Evolutionary conservation across 1,140 invertebrate species (phyloP), one percentile per base, ranked within the genome.

Genomic region (Spodoptera frugiperda): DNA sequence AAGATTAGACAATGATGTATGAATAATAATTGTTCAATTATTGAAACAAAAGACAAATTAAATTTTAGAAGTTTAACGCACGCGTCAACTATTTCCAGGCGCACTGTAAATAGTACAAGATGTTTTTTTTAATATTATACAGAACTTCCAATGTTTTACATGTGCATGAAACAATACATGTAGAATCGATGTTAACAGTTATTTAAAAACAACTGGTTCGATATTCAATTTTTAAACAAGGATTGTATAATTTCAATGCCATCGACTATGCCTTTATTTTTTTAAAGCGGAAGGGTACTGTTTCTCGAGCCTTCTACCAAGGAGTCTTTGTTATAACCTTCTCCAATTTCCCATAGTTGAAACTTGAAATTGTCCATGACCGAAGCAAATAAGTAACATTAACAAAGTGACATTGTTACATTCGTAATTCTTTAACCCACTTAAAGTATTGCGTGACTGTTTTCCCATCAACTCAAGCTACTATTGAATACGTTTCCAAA

Each of bases 381-480:
- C 71, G 54, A 19, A 73, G 55, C 71, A 30, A 73, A 73, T 73
- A 44, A 30, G 17, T 48, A 19, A 19, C 44, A 14, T 59, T 71
- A 12, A 61, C 71, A 14, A 59, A 71, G 71, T 48, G 59, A 61
- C 71, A 73, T 73, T 73, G 71, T 73, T 73, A 57, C 44, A 72
- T 39, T 54, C 61, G 68, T 73, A 72, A 57, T 73, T 57, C 54
- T 73, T 48, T 59, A 73, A 33, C 71, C 71, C 44, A 73, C 71
- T 73, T 73, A 15, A 30, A 61, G 71, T 73, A 73, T 73, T 73
- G 54, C 71, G 55, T 73, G 54, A 59, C 54, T 61, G 53, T 73
- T 73, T 73, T 73, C 55, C 71, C 71, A 73, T 73, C 71, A 59
- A 68, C 48, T 73, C 17, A 48, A 65, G 12, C 21, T 17, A 39